Evolutionary conservation across 2,888 invertebrate species (phyloP), one percentile per base, ranked within the genome.

Genomic region (Sesia bembeciformis): DNA sequence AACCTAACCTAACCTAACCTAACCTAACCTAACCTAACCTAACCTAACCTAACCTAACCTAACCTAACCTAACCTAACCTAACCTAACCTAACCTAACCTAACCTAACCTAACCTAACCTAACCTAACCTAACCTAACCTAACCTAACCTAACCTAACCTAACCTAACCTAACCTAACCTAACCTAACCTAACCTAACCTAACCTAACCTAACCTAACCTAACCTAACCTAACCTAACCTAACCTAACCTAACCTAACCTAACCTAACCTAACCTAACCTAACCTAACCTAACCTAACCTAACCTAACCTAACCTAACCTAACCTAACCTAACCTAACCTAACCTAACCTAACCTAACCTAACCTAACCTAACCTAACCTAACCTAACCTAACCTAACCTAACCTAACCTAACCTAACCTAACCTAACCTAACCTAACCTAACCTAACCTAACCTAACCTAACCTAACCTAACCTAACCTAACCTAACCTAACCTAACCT

Each of bases 401-500:
- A 41, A 41, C 41, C 41, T 41, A 41, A 41, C 41, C 41, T 41
- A 41, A 41, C 41, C 41, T 41, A 41, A 41, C 41, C 41, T 41
- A 41, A 41, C 41, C 41, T 41, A 41, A 41, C 41, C 41, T 41
- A 41, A 41, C 41, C 41, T 41, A 41, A 41, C 41, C 41, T 41
- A 41, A 41, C 41, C 41, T 41, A 41, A 41, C 41, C 52, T 52
- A 52, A 41, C 41, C 41, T 41, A 41, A 41, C 41, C 41, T 41
- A 41, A 41, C 41, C 41, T 41, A 41, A 41, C 41, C 41, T 41
- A 41, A 41, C 41, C 41, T 41, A 53, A 53, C 53, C 53, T 53
- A 53, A 53, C 53, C 53, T 53, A 53, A 53, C 53, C 53, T 53
- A 53, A 53, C 53, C 53, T 53, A 53, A 53, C 53, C 53, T 53